A percentile compares a stretch with the other conserved stretches of the same genome.
phyloP scores from a whole-genome alignment of 2,888 invertebrate species.

The Tenthredo mesomela region DNA sequence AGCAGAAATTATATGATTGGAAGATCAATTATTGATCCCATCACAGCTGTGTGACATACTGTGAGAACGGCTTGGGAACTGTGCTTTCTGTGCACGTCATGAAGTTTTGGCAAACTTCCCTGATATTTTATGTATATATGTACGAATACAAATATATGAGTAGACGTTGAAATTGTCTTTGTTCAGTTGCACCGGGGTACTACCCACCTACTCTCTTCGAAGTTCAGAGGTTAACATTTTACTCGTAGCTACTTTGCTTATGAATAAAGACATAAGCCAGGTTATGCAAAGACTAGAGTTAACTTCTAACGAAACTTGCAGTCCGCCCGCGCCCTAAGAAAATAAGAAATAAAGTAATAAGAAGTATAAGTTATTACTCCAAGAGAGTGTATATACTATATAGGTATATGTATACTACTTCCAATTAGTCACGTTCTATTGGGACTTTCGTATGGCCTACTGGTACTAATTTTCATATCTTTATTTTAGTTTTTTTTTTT shows the following conservation, averaged over 20 bases:
- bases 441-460: neutral
- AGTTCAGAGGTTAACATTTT: constrained; percentile 48
- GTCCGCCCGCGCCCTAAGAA: neutral
- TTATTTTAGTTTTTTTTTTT: neutral
- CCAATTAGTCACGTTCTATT: constrained; percentile 19
- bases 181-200: constrained; percentile 36
- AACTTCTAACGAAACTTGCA: constrained; percentile 20
- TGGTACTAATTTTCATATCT: neutral
- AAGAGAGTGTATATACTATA: neutral
- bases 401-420: neutral
- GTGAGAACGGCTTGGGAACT: neutral
- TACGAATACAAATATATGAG: constrained; percentile 15
- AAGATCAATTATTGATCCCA: constrained; percentile 4
- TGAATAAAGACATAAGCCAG: constrained; percentile 46
- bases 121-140: constrained; percentile 35
- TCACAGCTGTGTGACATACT: constrained; percentile 2
- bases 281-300: constrained; percentile 44
- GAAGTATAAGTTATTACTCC: constrained; percentile 34
- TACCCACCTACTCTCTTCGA: constrained; percentile 8
- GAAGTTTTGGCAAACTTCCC: constrained; percentile 9
- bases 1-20: neutral
- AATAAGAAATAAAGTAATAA: neutral
- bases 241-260: constrained; percentile 43
- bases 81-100: neutral
- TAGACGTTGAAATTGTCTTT: constrained; percentile 36